Evolutionary conservation across 2,797 vertebrate species (phyloP).

Genomic region (Acropternis orthonyx): DNA sequence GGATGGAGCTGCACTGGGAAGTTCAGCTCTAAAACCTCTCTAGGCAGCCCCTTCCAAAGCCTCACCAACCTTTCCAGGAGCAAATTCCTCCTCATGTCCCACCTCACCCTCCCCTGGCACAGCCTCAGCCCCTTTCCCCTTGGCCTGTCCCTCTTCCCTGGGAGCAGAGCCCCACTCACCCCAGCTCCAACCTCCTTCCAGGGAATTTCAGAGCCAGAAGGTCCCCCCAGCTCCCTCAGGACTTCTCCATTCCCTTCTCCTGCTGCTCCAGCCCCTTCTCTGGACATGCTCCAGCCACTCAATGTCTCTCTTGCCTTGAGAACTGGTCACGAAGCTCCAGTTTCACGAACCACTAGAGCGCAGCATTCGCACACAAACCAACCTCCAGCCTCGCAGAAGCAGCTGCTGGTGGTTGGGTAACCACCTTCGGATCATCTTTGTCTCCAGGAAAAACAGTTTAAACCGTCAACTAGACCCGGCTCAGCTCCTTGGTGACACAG

Average conservation of each 20-base stretch:
- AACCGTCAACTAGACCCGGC: background rate
- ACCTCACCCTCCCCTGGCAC: background rate
- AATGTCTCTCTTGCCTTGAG: background rate
- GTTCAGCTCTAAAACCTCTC: background rate
- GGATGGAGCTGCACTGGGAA: background rate
- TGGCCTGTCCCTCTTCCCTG: background rate
- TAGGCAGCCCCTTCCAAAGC: background rate
- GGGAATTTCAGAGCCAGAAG: background rate
- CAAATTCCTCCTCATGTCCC: background rate
- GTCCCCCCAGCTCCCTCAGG: background rate
- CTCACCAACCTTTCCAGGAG: background rate
- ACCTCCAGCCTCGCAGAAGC: background rate
- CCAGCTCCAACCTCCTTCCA: background rate
- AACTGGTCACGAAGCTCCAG: too few species aligned
- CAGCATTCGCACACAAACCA: background rate
- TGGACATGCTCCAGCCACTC: background rate
- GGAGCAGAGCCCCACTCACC: background rate
- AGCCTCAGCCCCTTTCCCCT: background rate
- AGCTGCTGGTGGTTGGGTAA: rapidly evolving
- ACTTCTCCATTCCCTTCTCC: background rate
- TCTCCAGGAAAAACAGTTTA: background rate
- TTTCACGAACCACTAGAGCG: background rate
- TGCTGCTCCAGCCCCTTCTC: background rate
- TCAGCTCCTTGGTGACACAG: too few species aligned
- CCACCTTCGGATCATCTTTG: background rate